Evolutionary conservation across 1,140 invertebrate species (phyloP), one percentile per base, ranked within the genome.

Genomic region (Leptinotarsa undecemlineata): DNA sequence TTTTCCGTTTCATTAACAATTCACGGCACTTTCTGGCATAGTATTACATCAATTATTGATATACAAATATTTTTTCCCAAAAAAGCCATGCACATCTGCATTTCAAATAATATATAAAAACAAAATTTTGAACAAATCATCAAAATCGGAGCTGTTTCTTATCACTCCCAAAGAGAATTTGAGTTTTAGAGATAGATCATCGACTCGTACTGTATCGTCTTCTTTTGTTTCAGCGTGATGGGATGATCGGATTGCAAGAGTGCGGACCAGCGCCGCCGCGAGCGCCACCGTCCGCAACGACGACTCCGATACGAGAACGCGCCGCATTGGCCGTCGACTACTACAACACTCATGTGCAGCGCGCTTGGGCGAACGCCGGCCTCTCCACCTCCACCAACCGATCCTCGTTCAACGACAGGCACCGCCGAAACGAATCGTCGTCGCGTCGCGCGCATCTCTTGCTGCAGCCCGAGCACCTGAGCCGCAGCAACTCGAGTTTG

Each of bases 401-500:
- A 64, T 78, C 81, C 51, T 83, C 83, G 5, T 84, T 84, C 75
- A 84, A 81, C 79, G 83, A 84, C 73, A 79, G 81, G n/a, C 80
- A 84, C 73, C 23, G 68, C 19, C 76, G 63, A 23, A 33, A 33
- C 20, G n/a, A 33, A 15, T 64, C 63, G 14, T 20, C 63, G 14
- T 15, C 20, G 63, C 20, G 66, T 17, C 15, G 48, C 20, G 47
- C 60, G 72, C 48, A 62, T 51, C 42, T 57, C 75, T 23, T 26
- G 63, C n/a, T 71, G 67, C 21, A 51, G 42, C 48, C 78, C 19
- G 74, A 76, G 72, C 72, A 77, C 11, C 74, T 85, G 78, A 89
- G 89, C 78, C 85, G 89, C 60, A 90, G 88, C 79, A 90, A 89
- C 82, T 89, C 88, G 48, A 90, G 89, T 79, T 86, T 90, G 78